Evolutionary conservation across 1,140 invertebrate species (phyloP).

Genomic region (Neodiprion lecontei): DNA sequence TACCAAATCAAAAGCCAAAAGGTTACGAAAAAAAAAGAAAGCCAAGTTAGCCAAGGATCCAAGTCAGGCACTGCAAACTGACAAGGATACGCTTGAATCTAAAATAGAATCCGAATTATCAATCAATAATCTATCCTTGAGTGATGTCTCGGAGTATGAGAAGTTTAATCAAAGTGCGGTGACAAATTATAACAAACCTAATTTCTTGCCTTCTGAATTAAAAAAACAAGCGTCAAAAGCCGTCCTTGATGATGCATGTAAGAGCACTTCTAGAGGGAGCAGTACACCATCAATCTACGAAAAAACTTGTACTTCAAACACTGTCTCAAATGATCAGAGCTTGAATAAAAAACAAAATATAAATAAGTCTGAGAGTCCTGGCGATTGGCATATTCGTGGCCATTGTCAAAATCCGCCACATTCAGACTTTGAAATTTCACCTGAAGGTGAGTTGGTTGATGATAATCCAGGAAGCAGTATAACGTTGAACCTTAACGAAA

Average conservation of each 20-base stretch:
- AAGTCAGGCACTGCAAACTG: background rate
- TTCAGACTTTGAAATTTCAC: no score
- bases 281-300: background rate
- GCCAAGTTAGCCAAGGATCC: background rate
- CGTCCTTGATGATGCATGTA: background rate
- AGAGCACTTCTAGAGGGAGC: background rate
- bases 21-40: conserved; percentile 28
- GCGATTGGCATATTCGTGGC: no score
- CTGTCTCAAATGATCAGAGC: no score
- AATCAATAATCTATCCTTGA: background rate
- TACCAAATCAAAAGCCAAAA: conserved; percentile 35
- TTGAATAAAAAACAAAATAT: no score
- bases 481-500: no score
- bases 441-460: no score
- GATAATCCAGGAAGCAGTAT: no score
- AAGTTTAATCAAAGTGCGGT: background rate
- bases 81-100: background rate
- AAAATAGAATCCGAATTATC: background rate
- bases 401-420: no score
- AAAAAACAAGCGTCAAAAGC: background rate
- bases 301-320: no score
- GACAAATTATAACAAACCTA: conserved; percentile 6
- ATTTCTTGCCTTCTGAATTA: conserved; percentile 1
- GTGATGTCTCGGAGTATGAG: background rate
- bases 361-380: no score